A percentile compares a stretch with the other conserved stretches of the same genome.
phyloP scores from a whole-genome alignment of 2,888 invertebrate genomes.

The Hyposoter dolosus region DNA sequence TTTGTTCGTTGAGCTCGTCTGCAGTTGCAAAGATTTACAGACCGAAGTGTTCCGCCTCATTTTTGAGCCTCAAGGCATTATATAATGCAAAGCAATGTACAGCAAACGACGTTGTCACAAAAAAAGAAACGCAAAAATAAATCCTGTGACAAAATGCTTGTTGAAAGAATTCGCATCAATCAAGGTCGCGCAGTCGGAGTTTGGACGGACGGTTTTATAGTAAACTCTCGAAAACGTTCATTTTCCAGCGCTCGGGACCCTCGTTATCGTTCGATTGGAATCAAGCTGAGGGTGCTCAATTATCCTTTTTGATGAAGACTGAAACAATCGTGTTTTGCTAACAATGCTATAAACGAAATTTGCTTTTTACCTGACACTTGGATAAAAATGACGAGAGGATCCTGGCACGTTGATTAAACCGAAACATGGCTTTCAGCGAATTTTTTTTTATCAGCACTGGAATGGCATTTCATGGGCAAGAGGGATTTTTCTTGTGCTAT shows the following conservation, averaged over 20 bases:
- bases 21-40: too few species aligned
- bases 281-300: conserved; percentile 19
- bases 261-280: conserved; percentile 26
- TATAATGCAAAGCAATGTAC: too few species aligned
- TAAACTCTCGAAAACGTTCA: conserved; percentile 21
- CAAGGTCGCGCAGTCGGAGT: neutral
- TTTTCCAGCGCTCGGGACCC: conserved; percentile 9
- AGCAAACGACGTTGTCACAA: neutral
- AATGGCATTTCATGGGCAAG: neutral
- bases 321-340: conserved; percentile 20
- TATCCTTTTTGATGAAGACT: conserved; percentile 9
- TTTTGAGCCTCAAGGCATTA: too few species aligned
- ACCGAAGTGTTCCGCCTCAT: too few species aligned
- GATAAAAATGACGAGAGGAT: neutral
- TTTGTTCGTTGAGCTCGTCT: too few species aligned
- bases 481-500: neutral
- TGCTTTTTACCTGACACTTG: conserved; percentile 4
- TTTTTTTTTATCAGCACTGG: neutral
- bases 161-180: conserved; percentile 5
- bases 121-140: neutral
- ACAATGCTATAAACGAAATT: neutral
- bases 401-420: neutral
- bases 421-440: neutral
- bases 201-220: neutral
- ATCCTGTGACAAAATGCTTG: conserved; percentile 4